Percentiles rank a stretch among this genome's conserved stretches.
phyloP scores from a whole-genome alignment of 1,140 invertebrate genomes.

The Drosophila kanapiae region DNA sequence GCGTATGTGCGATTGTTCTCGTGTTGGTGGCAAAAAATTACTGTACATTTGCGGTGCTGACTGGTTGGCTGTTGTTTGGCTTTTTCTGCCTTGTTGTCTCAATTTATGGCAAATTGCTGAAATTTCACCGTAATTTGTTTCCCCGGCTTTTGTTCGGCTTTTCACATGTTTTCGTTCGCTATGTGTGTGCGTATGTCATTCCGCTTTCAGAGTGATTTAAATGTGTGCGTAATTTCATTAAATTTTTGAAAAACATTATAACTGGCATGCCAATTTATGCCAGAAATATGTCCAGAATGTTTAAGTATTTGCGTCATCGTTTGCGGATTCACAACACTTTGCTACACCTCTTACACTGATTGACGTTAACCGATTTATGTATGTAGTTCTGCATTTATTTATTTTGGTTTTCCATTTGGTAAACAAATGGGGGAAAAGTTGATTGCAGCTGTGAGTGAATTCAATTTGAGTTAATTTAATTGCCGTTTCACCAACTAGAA shows the following conservation, averaged over 20 bases:
- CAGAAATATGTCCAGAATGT: conserved; percentile 75
- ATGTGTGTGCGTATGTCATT: conserved; percentile 52
- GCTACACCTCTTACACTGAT: conserved; percentile 22
- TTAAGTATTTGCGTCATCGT: conserved; percentile 44
- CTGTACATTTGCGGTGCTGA: conserved; percentile 80
- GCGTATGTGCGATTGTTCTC: conserved; percentile 44
- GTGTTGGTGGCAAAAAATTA: conserved; percentile 73
- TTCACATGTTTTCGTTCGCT: conserved; percentile 53
- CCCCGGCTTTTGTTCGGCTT: conserved; percentile 44
- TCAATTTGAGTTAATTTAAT: conserved; percentile 24
- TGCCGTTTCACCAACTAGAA: background rate
- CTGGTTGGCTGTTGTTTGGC: conserved; percentile 50
- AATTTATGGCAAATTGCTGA: conserved; percentile 84
- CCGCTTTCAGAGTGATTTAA: conserved; percentile 65
- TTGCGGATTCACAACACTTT: conserved; percentile 10
- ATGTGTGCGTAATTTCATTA: conserved; percentile 72
- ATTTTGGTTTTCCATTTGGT: background rate
- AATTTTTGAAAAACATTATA: conserved; percentile 65
- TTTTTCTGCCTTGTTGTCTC: conserved; percentile 82
- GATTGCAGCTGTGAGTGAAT: background rate
- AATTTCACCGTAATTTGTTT: conserved; percentile 79
- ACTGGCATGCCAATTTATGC: conserved; percentile 70
- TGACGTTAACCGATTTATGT: conserved; percentile 13
- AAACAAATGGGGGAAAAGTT: background rate
- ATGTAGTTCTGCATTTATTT: background rate